Conservation (phyloP, 2,797 vertebrate genomes). For the Cynodonichthys magdalenae region DNA sequence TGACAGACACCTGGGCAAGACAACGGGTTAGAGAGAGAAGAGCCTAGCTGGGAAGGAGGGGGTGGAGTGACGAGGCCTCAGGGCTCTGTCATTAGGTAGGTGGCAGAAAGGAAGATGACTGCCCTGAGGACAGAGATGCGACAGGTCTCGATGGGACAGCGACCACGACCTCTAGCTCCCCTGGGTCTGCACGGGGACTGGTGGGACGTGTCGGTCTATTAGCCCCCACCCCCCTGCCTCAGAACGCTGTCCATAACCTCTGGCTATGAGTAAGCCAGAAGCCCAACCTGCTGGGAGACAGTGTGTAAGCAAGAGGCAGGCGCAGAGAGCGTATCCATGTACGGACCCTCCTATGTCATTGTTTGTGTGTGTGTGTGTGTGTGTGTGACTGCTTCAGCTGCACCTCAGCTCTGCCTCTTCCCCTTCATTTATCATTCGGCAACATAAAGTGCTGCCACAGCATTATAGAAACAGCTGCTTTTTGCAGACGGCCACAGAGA, state of each 20-base stretch:
- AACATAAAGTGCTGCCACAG: conserved; percentile 81
- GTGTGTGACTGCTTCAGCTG: conserved; percentile 68
- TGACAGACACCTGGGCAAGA: conserved; percentile 85
- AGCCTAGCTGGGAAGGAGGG: conserved; percentile 44
- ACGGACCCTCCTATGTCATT: conserved; percentile 60
- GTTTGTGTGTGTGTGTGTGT: conserved; percentile 62
- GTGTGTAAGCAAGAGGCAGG: conserved; percentile 36
- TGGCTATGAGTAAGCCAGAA: conserved; percentile 63
- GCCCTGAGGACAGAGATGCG: conserved; percentile 77
- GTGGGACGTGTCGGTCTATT: conserved; percentile 80
- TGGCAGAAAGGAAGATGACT: conserved; percentile 75
- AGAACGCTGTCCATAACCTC: conserved; percentile 70
- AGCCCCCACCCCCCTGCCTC: conserved; percentile 51
- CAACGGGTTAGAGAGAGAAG: conserved; percentile 70
- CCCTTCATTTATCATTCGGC: conserved; percentile 88
- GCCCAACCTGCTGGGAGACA: conserved; percentile 57
- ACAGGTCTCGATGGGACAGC: conserved; percentile 78
- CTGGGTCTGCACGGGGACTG: conserved; percentile 72
- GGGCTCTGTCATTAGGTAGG: conserved; percentile 82
- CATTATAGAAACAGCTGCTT: conserved; percentile 93
- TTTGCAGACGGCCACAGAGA: conserved; percentile 72
- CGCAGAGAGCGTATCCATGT: conserved; percentile 44
- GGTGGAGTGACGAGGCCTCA: conserved; percentile 73
- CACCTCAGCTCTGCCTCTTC: conserved; percentile 70
- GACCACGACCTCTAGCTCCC: conserved; percentile 71